These are phyloP conservation scores for Ctenodactylus gundi DNA, from an alignment of 2,113 vertebrate species.

Conservation along the genomic window DNA sequence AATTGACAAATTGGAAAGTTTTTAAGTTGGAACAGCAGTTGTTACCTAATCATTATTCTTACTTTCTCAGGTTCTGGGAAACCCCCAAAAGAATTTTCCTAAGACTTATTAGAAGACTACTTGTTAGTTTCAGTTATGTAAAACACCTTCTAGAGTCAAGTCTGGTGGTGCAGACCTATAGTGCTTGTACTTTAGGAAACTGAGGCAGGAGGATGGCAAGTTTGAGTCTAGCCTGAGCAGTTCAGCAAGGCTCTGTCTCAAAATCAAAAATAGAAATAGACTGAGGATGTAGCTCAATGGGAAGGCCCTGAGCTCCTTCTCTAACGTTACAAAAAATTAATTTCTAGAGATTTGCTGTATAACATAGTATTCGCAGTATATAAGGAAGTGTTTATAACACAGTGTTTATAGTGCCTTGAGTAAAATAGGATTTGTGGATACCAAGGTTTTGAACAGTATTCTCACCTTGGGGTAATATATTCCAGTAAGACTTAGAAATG, in stretches of 20 bases:
- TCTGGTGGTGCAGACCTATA: too few relatives aligned
- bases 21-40: background rate
- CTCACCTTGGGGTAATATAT: background rate
- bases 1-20: slow-evolving; percentile 39
- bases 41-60: background rate
- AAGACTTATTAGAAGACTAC: background rate
- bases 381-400: background rate
- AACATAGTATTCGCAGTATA: background rate
- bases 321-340: too few relatives aligned
- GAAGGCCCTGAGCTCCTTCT: too few relatives aligned
- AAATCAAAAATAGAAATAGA: too few relatives aligned
- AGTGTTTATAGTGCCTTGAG: background rate
- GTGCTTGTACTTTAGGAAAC: too few relatives aligned
- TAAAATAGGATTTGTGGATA: background rate
- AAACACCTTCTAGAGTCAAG: background rate
- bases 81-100: background rate
- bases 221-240: too few relatives aligned
- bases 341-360: background rate
- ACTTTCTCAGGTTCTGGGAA: slow-evolving; percentile 39
- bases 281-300: too few relatives aligned
- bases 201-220: too few relatives aligned
- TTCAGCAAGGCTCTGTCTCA: too few relatives aligned
- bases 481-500: background rate
- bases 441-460: background rate
- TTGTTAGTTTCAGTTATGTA: background rate